These are phyloP conservation scores for Aphidius ervi DNA, from an alignment of 1,140 invertebrate species.

Conservation along the genomic window DNA sequence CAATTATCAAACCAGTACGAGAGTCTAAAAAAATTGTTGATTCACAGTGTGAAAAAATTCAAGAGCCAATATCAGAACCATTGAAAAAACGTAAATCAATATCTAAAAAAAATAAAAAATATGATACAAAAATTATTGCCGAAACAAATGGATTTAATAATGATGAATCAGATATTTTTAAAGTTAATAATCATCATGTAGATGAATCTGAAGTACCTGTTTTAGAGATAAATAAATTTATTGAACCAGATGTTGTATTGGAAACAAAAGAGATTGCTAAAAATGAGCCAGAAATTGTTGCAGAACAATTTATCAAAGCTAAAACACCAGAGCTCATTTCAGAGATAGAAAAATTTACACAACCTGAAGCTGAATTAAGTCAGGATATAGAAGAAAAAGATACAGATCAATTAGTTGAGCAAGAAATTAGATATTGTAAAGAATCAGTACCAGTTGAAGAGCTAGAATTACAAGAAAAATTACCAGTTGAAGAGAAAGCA, in stretches of 20 bases:
- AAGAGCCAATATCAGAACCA: constrained; percentile 16
- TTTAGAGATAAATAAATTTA: no score
- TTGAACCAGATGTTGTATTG: constrained; percentile 6
- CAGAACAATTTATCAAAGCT: constrained; percentile 19
- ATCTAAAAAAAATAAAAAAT: no score
- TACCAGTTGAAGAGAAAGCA: not conserved
- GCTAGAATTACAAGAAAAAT: constrained; percentile 11
- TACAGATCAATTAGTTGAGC: constrained; percentile 13
- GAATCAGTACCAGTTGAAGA: constrained; percentile 22
- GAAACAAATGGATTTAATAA: no score
- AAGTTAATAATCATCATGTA: no score
- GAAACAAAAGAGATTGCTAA: constrained; percentile 12
- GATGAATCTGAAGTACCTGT: no score
- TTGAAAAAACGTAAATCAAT: not conserved
- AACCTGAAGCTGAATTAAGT: constrained; percentile 22
- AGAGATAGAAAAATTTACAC: constrained; percentile 15
- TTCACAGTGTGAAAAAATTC: constrained; percentile 15
- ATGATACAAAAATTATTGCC: no score
- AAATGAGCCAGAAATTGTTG: constrained; percentile 21
- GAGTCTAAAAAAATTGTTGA: not conserved
- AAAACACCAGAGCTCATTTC: constrained; percentile 16
- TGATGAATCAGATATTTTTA: no score
- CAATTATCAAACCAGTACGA: constrained; percentile 14
- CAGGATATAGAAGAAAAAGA: not conserved
- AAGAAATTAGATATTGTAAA: not conserved